Percentiles rank a stretch among this genome's conserved stretches.
These are phyloP conservation scores for Montipora efflorescens DNA, from an alignment of 64 coral and sea anemone genomes.

Conservation along the genomic window DNA sequence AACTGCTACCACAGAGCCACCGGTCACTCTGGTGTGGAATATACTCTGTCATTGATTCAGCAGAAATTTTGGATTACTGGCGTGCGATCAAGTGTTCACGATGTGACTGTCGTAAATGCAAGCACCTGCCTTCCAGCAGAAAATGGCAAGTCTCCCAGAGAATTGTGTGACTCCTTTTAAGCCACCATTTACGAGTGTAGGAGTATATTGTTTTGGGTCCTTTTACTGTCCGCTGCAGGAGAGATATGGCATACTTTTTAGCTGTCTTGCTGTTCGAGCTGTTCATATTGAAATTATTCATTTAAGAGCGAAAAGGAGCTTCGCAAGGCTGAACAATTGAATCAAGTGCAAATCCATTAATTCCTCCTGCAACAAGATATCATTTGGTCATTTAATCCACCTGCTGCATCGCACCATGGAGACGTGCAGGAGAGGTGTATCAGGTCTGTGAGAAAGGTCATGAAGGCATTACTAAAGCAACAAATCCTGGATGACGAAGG, in stretches of 20 bases:
- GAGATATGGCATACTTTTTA: neutral
- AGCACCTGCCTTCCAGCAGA: neutral
- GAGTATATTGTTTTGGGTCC: slow-evolving; percentile 17
- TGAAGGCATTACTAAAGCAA: neutral
- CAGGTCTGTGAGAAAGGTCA: neutral
- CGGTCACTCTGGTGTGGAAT: neutral
- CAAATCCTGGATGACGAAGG: neutral
- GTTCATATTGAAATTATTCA: slow-evolving; percentile 7
- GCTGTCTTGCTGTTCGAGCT: neutral
- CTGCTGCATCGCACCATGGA: neutral
- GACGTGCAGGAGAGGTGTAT: neutral
- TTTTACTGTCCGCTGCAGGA: slow-evolving; percentile 5
- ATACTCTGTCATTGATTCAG: neutral
- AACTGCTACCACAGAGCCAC: no score
- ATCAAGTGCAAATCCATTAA: neutral
- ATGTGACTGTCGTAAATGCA: neutral
- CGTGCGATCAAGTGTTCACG: neutral
- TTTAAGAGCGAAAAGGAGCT: neutral
- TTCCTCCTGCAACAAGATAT: neutral
- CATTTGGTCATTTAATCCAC: neutral
- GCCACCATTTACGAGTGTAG: slow-evolving; percentile 10
- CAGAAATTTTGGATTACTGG: neutral
- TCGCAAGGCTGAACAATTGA: neutral
- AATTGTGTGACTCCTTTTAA: neutral
- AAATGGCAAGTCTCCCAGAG: neutral